Conservation (phyloP, 2,797 vertebrate species). For the Xenops minutus region DNA sequence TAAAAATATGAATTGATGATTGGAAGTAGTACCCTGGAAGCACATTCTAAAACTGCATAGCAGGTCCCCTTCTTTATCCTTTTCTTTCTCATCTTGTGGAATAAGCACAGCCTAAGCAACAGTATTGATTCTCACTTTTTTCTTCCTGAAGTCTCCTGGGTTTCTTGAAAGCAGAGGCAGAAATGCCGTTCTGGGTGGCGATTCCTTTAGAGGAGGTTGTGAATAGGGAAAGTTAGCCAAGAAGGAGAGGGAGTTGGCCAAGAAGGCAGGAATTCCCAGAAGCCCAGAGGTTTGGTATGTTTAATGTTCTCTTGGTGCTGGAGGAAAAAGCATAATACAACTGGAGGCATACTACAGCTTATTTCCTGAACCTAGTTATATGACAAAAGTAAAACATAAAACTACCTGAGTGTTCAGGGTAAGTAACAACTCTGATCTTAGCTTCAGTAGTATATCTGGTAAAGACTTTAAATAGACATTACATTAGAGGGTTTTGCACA, state of each 20-base stretch:
- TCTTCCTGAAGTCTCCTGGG: slow-evolving; percentile 17
- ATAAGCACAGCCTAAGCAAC: neutral
- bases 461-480: neutral
- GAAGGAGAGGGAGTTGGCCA: slow-evolving; percentile 34
- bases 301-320: neutral
- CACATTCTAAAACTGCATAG: neutral
- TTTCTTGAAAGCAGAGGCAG: slow-evolving; percentile 38
- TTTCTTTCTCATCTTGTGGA: neutral
- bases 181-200: slow-evolving; percentile 43
- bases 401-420: neutral
- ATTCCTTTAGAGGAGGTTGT: slow-evolving; percentile 15
- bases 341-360: neutral
- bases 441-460: neutral
- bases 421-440: neutral
- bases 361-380: neutral
- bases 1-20: neutral
- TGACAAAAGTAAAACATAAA: neutral
- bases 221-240: slow-evolving; percentile 39
- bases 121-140: neutral
- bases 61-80: neutral
- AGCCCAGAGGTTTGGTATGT: neutral
- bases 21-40: neutral
- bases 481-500: neutral
- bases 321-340: neutral
- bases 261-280: slow-evolving; percentile 23